Base-by-base conservation (phyloP, 1,140 invertebrate species). In the Olivierus martensii region DNA sequence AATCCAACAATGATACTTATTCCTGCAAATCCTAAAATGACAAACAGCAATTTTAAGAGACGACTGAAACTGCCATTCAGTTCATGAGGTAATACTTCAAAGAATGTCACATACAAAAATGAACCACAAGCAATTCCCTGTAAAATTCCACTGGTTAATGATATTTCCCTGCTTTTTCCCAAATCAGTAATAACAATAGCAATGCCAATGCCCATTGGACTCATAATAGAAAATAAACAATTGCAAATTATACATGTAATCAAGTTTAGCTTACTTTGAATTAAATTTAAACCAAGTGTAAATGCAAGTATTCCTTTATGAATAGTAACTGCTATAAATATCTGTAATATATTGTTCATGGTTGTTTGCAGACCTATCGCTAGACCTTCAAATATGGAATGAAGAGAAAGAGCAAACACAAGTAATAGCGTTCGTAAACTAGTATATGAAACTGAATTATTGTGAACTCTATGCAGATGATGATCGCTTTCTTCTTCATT, bases 361-460 rank as follows among this genome's bases (percentile, higher is more conserved):
- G 73, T 74, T 1, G 68, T 70, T 62, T 86, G 83, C 4, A 88
- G 66, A 2, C 85, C 85, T 9, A 88, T 80, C 0, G 85, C 82
- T 46, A 88, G 68, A 1, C 90, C 90, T 75, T 95, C 90, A 63
- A 95, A 90, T 0, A 92, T 71, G 59, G 90, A 86, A 65, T 95
- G 90, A 48, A 93, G 79, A 6, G 87, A 89, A 11, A 95, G 71
- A 2, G 89, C 89, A 21, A 89, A 69, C 0, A 93, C 83, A 50
- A 91, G 81, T 42, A 90, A 69, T 18, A 87, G 66, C 18, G 84
- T 81, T 52, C 83, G 70, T 9, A 89, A 67, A 11, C 79, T 80
- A 41, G 45, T 42, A 48, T 55, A 49, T 21, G 41, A 51, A 37
- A 42, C 45, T 3, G 21, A n/a, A 45, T 46, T 18, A 54, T 57